Evolutionary conservation across 2,888 invertebrate genomes (phyloP).

Genomic region (Desoria tigrina): DNA sequence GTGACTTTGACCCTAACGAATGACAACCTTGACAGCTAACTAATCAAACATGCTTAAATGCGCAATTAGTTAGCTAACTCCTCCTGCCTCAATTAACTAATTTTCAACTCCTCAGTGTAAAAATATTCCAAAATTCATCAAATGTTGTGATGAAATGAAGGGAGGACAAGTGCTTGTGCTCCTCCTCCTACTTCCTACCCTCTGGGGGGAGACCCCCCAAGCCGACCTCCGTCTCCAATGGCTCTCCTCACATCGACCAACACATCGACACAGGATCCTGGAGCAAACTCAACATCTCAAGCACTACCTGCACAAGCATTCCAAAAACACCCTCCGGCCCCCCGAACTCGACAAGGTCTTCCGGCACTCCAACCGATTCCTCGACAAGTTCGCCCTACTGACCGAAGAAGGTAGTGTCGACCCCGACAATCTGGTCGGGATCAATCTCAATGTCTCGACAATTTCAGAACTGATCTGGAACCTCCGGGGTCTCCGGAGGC

Average conservation of each 20-base stretch:
- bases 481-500: slow-evolving; percentile 41
- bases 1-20: too few relatives aligned
- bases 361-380: slow-evolving; percentile 46
- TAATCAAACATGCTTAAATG: too few relatives aligned
- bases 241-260: slow-evolving; percentile 15
- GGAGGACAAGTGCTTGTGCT: too few relatives aligned
- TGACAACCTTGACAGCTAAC: too few relatives aligned
- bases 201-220: too few relatives aligned
- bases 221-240: background rate
- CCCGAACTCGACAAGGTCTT: slow-evolving; percentile 37
- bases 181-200: too few relatives aligned
- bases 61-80: too few relatives aligned
- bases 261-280: slow-evolving; percentile 31
- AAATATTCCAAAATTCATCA: too few relatives aligned
- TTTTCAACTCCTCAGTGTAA: too few relatives aligned
- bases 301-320: slow-evolving; percentile 35
- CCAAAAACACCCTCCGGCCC: slow-evolving; percentile 8
- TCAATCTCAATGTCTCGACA: slow-evolving; percentile 46
- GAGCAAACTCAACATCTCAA: slow-evolving; percentile 33
- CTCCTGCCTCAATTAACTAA: too few relatives aligned
- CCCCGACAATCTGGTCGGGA: slow-evolving; percentile 25
- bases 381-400: slow-evolving; percentile 42
- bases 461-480: slow-evolving; percentile 51
- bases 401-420: slow-evolving; percentile 27
- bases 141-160: too few relatives aligned